These are phyloP conservation scores for Macropodus opercularis DNA, from an alignment of 2,797 vertebrate genomes.

Conservation along the genomic window DNA sequence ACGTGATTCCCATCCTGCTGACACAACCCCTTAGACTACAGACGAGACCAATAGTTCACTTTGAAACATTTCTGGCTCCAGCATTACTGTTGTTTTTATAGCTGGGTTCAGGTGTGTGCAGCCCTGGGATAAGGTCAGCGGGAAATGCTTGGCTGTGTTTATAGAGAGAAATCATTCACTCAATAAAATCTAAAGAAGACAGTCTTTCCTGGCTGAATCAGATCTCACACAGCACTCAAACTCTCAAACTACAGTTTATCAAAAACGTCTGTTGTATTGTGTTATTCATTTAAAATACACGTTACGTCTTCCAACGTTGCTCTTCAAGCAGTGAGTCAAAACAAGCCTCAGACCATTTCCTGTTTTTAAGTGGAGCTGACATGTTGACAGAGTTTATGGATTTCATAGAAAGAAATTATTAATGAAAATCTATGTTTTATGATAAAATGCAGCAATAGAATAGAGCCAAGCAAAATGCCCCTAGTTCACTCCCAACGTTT, in stretches of 20 bases:
- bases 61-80: no score
- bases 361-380: slow-evolving; percentile 14
- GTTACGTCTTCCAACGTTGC: slow-evolving; percentile 2
- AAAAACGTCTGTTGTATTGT: no score
- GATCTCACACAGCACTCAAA: no score
- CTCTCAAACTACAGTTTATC: no score
- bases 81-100: no score
- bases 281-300: no score
- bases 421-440: slow-evolving; percentile 7
- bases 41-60: neutral
- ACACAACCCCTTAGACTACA: neutral
- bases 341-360: neutral
- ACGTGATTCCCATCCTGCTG: slow-evolving; percentile 7
- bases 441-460: slow-evolving; percentile 12
- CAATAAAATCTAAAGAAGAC: no score
- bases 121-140: no score
- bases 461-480: neutral
- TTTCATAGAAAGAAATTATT: slow-evolving; percentile 12
- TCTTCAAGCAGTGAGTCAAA: slow-evolving; percentile 16
- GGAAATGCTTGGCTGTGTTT: no score
- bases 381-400: neutral
- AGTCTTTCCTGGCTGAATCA: no score
- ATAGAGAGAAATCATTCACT: no score
- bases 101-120: no score
- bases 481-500: neutral